Percentiles rank a stretch among this genome's conserved stretches.
Evolutionary conservation across 2,797 vertebrate species (phyloP).

Genomic region (Lerista edwardsae): DNA sequence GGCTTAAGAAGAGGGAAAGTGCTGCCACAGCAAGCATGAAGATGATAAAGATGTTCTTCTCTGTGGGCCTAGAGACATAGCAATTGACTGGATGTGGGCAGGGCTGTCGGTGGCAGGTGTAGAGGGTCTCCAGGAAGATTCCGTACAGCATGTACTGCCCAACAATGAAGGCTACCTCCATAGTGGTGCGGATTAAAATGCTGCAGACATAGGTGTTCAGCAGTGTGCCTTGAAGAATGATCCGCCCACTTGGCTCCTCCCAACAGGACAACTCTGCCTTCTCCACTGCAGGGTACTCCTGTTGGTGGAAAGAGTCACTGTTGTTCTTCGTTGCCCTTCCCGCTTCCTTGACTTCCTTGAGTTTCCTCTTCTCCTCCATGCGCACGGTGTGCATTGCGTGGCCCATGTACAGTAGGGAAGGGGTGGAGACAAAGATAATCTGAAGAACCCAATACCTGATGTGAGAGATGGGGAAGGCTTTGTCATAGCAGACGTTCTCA

Average conservation of each 20-base stretch:
- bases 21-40: constrained; percentile 95
- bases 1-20: constrained; percentile 90
- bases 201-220: constrained; percentile 92
- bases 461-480: constrained; percentile 96
- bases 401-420: constrained; percentile 95
- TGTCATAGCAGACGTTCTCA: constrained; percentile 95
- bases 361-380: constrained; percentile 87
- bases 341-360: constrained; percentile 79
- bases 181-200: constrained; percentile 91
- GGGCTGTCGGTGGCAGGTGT: constrained; percentile 87
- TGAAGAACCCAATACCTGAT: constrained; percentile 98
- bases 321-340: constrained; percentile 51
- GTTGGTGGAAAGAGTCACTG: constrained; percentile 62
- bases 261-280: constrained; percentile 70
- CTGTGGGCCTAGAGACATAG: constrained; percentile 95
- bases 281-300: constrained; percentile 81
- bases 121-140: constrained; percentile 89
- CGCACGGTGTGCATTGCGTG: constrained; percentile 94
- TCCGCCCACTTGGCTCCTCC: constrained; percentile 73
- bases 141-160: constrained; percentile 95
- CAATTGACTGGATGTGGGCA: constrained; percentile 96
- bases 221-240: constrained; percentile 86
- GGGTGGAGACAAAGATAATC: constrained; percentile 97
- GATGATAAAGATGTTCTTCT: constrained; percentile 97
- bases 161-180: constrained; percentile 94